Evolutionary conservation across 2,113 vertebrate genomes (phyloP).

Genomic region (Neotragus moschatus): DNA sequence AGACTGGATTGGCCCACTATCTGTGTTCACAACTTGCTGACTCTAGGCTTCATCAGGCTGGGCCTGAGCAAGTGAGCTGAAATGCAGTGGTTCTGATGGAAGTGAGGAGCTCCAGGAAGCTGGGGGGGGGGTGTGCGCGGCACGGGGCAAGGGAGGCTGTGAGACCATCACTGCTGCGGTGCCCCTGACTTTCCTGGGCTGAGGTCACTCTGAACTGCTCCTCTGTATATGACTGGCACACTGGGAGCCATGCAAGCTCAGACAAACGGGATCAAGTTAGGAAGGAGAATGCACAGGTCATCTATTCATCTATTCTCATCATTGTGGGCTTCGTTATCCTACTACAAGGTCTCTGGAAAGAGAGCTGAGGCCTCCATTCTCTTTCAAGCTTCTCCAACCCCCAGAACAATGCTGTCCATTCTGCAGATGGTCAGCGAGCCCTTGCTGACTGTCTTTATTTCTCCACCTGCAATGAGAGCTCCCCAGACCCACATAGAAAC

Average conservation of each 20-base stretch:
- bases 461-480: constrained; percentile 55
- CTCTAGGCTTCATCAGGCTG: neutral
- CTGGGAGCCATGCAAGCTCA: neutral
- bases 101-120: neutral
- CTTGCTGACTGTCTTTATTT: constrained; percentile 38
- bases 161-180: rapidly evolving
- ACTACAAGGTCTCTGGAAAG: neutral
- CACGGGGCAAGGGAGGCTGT: too few relatives aligned
- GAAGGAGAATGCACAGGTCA: neutral
- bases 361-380: constrained; percentile 8
- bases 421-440: neutral
- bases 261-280: neutral
- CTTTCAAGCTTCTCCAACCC: neutral
- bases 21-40: neutral
- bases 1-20: neutral
- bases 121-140: too few relatives aligned
- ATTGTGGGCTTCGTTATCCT: neutral
- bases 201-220: neutral
- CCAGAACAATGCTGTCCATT: neutral
- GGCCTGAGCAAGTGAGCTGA: neutral
- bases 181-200: neutral
- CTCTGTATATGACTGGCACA: neutral
- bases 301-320: neutral
- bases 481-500: constrained; percentile 65
- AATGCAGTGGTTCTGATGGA: neutral